These are phyloP conservation scores for Ceuthmochares aereus DNA, from an alignment of 2,113 vertebrate genomes.

Conservation along the genomic window DNA sequence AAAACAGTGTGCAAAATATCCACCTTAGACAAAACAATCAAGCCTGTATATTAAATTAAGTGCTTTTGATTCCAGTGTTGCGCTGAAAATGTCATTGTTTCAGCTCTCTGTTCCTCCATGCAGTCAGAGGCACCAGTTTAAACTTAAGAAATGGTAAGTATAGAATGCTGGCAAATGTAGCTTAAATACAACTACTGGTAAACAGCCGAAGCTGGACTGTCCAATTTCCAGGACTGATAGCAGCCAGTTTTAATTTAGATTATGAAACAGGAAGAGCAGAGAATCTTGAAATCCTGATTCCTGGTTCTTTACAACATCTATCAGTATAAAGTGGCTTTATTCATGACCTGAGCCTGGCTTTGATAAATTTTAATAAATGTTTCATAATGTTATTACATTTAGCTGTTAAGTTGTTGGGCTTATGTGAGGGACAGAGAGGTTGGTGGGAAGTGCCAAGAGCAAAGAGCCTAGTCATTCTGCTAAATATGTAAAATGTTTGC, in stretches of 20 bases:
- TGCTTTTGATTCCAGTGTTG: neutral
- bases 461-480: neutral
- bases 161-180: neutral
- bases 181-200: neutral
- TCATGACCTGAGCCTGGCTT: neutral
- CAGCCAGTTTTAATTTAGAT: neutral
- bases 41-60: neutral
- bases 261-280: neutral
- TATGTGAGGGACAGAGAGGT: neutral
- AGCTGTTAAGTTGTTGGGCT: neutral
- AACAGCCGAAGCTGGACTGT: neutral
- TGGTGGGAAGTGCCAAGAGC: neutral
- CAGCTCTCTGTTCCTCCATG: neutral
- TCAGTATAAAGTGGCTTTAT: neutral
- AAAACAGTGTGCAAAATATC: neutral
- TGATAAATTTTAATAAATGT: constrained; percentile 19
- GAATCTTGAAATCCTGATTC: neutral
- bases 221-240: constrained; percentile 13
- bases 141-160: neutral
- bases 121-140: neutral
- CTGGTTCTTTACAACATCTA: neutral
- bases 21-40: constrained; percentile 40
- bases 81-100: constrained; percentile 12
- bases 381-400: neutral
- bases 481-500: neutral